phyloP scores from a whole-genome alignment of 37 sponge, comb jelly and placozoan genomes.

The Ephydatia muelleri region DNA sequence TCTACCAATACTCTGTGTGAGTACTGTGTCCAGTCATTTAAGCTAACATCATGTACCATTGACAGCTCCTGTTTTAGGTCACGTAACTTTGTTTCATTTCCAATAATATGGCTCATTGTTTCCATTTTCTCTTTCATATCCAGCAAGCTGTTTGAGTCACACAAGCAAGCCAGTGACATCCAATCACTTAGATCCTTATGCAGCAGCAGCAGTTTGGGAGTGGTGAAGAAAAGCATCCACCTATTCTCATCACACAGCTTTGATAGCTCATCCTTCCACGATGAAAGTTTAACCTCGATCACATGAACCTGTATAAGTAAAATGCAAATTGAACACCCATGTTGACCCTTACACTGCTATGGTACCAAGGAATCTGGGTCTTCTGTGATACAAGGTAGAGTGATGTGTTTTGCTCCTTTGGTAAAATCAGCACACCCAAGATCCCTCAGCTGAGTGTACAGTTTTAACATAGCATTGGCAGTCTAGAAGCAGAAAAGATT shows the following conservation, averaged over 20 bases:
- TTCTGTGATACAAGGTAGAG: conserved; percentile 11
- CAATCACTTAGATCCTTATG: conserved; percentile 7
- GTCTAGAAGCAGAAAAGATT: too few relatives aligned
- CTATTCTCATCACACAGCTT: conserved; percentile 31
- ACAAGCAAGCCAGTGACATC: too few relatives aligned
- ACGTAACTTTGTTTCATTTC: too few relatives aligned
- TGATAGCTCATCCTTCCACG: conserved; percentile 53
- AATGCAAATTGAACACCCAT: not conserved
- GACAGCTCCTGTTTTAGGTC: too few relatives aligned
- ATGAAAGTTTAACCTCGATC: conserved; percentile 20
- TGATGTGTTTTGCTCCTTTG: not conserved
- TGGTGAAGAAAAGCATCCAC: conserved; percentile 65
- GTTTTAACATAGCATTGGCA: conserved; percentile 55
- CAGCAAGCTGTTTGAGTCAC: too few relatives aligned
- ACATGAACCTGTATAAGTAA: conserved; percentile 6
- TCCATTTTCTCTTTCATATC: too few relatives aligned
- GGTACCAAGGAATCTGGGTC: conserved; percentile 26
- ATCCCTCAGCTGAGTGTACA: conserved; percentile 42
- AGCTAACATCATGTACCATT: too few relatives aligned
- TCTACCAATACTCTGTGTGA: too few relatives aligned
- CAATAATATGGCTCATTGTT: too few relatives aligned
- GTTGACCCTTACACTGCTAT: too few relatives aligned
- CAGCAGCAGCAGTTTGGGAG: conserved; percentile 62
- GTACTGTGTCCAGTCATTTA: too few relatives aligned
- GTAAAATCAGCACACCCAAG: conserved; percentile 61